Evolutionary conservation across 2,888 invertebrate genomes (phyloP), one percentile per base, ranked within the genome.

Genomic region (Poecilus cupreus): DNA sequence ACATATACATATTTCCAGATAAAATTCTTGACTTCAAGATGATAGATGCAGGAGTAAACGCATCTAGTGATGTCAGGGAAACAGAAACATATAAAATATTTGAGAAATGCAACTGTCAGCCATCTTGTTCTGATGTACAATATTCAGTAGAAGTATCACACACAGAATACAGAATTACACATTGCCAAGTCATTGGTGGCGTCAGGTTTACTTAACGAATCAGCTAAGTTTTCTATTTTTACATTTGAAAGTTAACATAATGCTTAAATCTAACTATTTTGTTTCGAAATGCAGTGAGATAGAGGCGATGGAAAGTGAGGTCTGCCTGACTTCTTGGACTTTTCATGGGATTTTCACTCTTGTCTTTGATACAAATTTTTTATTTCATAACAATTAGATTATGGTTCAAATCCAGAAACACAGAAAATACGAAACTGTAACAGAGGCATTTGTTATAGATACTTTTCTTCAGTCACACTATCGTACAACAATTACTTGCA

Each of bases 281-380:
- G n/a, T 32, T 32, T 32, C 5, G 0, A 32, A 32, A 6, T 1
- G 1, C 72, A 86, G 86, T 32, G 82, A 6, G 3, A 13, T 18
- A 18, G 8, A 8, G 4, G 3, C 18, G 2, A n/a, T 51, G 82
- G 32, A 32, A 8, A 8, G 87, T 90, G 83, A 18, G 10, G 3
- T 32, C 5, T 85, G 94, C 94, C 5, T 94, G 94, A 84, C 88
- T 94, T 0, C 89, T 94, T 18, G 94, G 89, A 16, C 84, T 89
- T n/a, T 89, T 88, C 82, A 87, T 87, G 43, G 90, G 89, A 83
- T 89, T 90, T 83, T 89, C 89, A 3, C 84, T 89, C 16, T 85
- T 89, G n/a, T 89, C 90, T 3, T 79, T 92, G 24, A 90, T 92
- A 68, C 92, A 92, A 84, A 87, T 92, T 13, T 86, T 91, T 3